Evolutionary conservation across 2,888 invertebrate species (phyloP), one percentile per base, ranked within the genome.

Genomic region (Mechanitis mazaeus): DNA sequence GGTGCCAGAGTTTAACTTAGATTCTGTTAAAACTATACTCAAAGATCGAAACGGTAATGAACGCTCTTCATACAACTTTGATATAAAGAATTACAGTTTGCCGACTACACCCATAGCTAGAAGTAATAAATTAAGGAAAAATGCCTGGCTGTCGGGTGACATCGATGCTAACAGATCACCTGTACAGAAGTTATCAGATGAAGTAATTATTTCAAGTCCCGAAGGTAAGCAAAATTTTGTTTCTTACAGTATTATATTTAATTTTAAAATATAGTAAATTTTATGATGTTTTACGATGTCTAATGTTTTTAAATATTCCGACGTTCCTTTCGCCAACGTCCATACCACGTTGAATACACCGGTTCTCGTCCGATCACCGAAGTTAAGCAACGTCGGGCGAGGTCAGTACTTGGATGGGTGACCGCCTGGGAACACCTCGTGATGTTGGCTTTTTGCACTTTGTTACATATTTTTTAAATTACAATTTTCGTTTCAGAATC

Each of bases 71-170:
- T 90, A 90, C 66, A 87, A 82, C 69, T 91, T 91, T 65, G 85
- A 88, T 77, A 85, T 91, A 64, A 83, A 82, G 68, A 87, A 91
- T 65, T 90, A 85, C 55, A 87, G 87, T 70, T 78, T 91, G 64
- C 92, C 91, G 1, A 79, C 79, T 0, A 91, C 91, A 5, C 91
- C 91, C 1, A 92, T 92, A 61, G 92, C 92, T 3, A 78, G 91
- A 5, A 91, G 89, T 69, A 91, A 91, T 64, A 91, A 91, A 69
- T 74, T 92, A 67, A 84, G 91, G 67, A 90, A 87, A 66, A 91
- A 91, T 61, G 91, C 91, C 7, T 92, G 91, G 91, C 76, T 91
- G 1, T 89, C 91, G 1, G 91, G 90, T 9, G 88, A 89, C 55
- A 65, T 86, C 45, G 75, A 71, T 53, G 66, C 71, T 0, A 72